Evolutionary conservation across 2,888 invertebrate species (phyloP).

Genomic region (Brachyptera putata): DNA sequence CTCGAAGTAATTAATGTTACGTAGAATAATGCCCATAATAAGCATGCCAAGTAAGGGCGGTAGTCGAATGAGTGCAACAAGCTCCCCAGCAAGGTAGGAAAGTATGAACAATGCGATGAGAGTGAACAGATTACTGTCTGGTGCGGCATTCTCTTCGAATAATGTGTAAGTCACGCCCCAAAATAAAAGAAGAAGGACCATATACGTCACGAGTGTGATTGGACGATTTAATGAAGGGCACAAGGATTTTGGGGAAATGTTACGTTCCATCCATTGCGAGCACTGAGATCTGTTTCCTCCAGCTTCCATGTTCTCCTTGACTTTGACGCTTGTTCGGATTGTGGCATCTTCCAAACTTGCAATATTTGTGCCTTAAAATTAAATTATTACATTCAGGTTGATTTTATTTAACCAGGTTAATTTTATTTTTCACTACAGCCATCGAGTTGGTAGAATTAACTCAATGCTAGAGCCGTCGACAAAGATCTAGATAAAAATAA

Average conservation of each 20-base stretch:
- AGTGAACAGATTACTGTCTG: conserved; percentile 23
- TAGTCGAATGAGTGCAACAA: conserved; percentile 34
- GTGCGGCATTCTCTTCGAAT: conserved; percentile 23
- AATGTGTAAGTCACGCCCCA: conserved; percentile 27
- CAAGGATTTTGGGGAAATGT: conserved; percentile 14
- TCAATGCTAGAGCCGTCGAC: too few relatives aligned
- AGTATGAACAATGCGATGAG: conserved; percentile 23
- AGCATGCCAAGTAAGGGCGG: conserved; percentile 62
- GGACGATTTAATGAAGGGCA: conserved; percentile 19
- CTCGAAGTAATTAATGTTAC: conserved; percentile 49
- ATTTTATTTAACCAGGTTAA: too few relatives aligned
- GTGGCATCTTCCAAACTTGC: too few relatives aligned
- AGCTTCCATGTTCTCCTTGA: too few relatives aligned
- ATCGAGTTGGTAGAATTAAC: too few relatives aligned
- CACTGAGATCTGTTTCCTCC: neutral
- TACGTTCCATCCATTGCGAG: neutral
- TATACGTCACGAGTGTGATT: conserved; percentile 1
- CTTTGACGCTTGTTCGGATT: too few relatives aligned
- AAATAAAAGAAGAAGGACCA: conserved; percentile 18
- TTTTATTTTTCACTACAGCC: too few relatives aligned
- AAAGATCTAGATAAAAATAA: too few relatives aligned
- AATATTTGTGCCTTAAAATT: too few relatives aligned
- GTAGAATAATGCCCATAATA: conserved; percentile 53
- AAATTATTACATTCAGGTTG: too few relatives aligned
- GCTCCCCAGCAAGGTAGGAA: conserved; percentile 26